These are phyloP conservation scores for Nixonia krombeini DNA, from an alignment of 1,140 invertebrate species.

Conservation along the genomic window DNA sequence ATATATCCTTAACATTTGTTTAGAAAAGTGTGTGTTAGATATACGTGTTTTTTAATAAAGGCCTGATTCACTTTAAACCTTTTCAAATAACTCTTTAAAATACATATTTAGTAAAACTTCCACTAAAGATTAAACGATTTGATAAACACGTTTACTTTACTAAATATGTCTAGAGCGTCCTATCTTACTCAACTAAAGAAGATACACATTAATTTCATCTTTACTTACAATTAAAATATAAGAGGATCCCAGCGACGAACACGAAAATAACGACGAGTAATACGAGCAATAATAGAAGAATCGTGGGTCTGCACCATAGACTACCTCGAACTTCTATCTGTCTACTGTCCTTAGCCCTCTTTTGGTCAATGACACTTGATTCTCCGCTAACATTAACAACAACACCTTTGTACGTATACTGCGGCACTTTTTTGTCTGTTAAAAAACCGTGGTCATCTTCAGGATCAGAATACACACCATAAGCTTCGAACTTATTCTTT, in stretches of 20 bases:
- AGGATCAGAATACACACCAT: slow-evolving; percentile 72
- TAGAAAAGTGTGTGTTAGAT: too few relatives aligned
- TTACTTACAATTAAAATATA: slow-evolving; percentile 76
- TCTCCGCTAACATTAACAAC: slow-evolving; percentile 72
- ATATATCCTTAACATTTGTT: too few relatives aligned
- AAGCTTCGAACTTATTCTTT: slow-evolving; percentile 71
- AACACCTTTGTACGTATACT: slow-evolving; percentile 71
- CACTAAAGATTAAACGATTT: too few relatives aligned
- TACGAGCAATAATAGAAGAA: slow-evolving; percentile 71
- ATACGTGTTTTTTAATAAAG: too few relatives aligned
- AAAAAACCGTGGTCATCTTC: slow-evolving; percentile 73
- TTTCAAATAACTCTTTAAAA: too few relatives aligned
- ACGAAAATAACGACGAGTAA: slow-evolving; percentile 74
- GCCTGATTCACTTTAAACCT: too few relatives aligned
- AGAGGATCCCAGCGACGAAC: slow-evolving; percentile 73
- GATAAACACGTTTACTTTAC: too few relatives aligned
- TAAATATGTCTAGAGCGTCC: too few relatives aligned
- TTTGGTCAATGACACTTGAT: slow-evolving; percentile 67
- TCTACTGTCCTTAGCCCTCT: slow-evolving; percentile 56
- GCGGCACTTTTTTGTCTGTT: slow-evolving; percentile 63
- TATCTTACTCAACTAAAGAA: too few relatives aligned
- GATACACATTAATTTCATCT: too few relatives aligned
- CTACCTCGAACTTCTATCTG: slow-evolving; percentile 57
- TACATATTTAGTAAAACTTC: too few relatives aligned
- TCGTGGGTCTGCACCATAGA: slow-evolving; percentile 71